phyloP scores from a whole-genome alignment of 2,888 invertebrate genomes.

The Harmothoe impar region DNA sequence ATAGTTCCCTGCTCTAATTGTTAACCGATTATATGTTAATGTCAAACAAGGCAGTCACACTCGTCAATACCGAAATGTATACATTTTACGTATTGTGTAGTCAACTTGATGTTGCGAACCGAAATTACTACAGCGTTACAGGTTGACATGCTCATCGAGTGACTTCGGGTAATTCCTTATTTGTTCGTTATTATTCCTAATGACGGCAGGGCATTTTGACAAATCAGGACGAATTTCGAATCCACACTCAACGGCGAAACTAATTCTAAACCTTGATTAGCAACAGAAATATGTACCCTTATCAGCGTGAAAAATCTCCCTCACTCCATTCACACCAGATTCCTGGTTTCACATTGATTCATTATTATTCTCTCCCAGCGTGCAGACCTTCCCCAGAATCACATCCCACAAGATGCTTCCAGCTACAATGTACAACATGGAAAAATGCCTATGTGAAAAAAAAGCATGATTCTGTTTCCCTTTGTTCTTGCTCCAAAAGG shows the following conservation, averaged over 20 bases:
- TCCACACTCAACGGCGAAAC: not conserved
- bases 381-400: not conserved
- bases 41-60: not conserved
- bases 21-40: not conserved
- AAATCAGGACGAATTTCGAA: not conserved
- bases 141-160: no score
- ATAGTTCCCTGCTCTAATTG: not conserved
- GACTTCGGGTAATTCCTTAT: no score
- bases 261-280: not conserved
- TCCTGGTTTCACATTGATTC: conserved; percentile 6
- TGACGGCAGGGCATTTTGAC: not conserved
- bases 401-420: not conserved
- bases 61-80: not conserved
- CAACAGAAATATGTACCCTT: conserved; percentile 27
- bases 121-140: no score
- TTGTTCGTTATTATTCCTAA: no score
- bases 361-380: not conserved
- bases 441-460: not conserved
- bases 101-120: no score
- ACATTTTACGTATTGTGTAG: not conserved
- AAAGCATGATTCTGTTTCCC: not conserved
- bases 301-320: not conserved
- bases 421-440: not conserved
- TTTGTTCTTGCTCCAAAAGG: conserved; percentile 44
- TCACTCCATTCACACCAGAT: conserved; percentile 26